phyloP scores from a whole-genome alignment of 2,888 invertebrate species.

The Amaurobius ferox region DNA sequence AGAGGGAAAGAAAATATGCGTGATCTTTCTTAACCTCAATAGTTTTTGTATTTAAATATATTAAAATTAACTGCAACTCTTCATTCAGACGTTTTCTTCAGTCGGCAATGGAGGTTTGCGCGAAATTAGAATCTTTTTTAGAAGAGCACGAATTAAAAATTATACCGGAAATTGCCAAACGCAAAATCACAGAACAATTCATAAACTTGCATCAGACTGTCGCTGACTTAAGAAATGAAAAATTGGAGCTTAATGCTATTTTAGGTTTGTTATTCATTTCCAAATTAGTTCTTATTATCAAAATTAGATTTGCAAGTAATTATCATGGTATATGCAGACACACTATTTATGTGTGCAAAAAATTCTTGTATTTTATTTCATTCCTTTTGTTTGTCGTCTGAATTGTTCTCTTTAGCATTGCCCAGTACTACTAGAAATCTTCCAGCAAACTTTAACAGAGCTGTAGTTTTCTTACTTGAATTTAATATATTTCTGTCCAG shows the following conservation, averaged over 20 bases:
- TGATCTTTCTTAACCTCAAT: no score
- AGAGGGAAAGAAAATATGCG: no score
- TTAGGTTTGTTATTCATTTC: slow-evolving; percentile 39
- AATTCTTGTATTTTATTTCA: not conserved
- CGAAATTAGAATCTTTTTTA: slow-evolving; percentile 65
- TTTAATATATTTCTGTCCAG: no score
- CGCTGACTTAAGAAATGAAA: slow-evolving; percentile 45
- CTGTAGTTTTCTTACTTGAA: no score
- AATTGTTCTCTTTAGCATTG: no score
- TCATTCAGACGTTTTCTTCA: not conserved
- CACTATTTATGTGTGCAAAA: no score
- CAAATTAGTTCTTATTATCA: no score
- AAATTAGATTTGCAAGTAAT: not conserved
- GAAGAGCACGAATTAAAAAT: slow-evolving; percentile 46
- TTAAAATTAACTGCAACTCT: not conserved
- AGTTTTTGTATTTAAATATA: no score
- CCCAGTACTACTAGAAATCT: no score
- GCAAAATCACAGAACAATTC: slow-evolving; percentile 35
- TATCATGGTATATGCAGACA: not conserved
- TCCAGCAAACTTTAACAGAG: no score
- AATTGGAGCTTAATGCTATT: slow-evolving; percentile 38
- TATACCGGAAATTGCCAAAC: slow-evolving; percentile 31
- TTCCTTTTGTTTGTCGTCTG: no score
- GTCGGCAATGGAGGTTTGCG: slow-evolving; percentile 56
- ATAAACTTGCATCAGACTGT: slow-evolving; percentile 23